Base-by-base conservation (phyloP, 2,797 vertebrate genomes). In the Tragopan temminckii region DNA sequence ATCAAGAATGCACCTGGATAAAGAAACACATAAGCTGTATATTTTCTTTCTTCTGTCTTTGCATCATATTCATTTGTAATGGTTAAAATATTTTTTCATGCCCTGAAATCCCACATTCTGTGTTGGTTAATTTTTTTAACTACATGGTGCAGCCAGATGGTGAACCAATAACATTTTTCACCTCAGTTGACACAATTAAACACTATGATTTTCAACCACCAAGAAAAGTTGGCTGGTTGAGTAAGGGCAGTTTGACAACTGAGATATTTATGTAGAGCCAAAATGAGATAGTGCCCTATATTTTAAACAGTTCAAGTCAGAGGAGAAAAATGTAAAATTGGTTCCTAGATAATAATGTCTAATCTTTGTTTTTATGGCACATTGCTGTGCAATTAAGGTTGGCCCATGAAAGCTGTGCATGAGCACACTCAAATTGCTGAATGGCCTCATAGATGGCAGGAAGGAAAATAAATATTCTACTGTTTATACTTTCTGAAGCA, bases 291-390 rank as follows among this genome's bases (percentile, higher is more conserved):
- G 95, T 94, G 93, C 91, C 95, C 96, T 79, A 69, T 93, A 93
- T 97, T 97, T 97, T 97, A 98, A 97, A 98, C 95, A 97, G 96
- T 90, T 96, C 96, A 74, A 94, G 97, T 98, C 97, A 98, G 97
- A 97, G 94, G 95, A 97, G 89, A 98, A 98, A 98, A 97, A 98
- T 98, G 97, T 96, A 94, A 96, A 97, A 97, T 82, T 88, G 94
- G 95, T 96, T 97, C 88, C 94, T 95, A 89, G 97, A 95, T 98
- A 97, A 97, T 97, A 95, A 95, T 74, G 95, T 86, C 95, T 95
- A 95, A 96, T 97, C 97, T 97, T 96, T 93, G 93, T 97, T 97
- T 97, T 97, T 96, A 97, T 93, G 95, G 96, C 16, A 33, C 87
- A 82, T 62, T 78, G 93, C 95, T 94, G 83, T 95, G 95, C 94